Percentiles rank a stretch among this genome's conserved stretches.
These are phyloP conservation scores for Cryptophagus acutangulus DNA, from an alignment of 2,888 invertebrate species.

Conservation along the genomic window DNA sequence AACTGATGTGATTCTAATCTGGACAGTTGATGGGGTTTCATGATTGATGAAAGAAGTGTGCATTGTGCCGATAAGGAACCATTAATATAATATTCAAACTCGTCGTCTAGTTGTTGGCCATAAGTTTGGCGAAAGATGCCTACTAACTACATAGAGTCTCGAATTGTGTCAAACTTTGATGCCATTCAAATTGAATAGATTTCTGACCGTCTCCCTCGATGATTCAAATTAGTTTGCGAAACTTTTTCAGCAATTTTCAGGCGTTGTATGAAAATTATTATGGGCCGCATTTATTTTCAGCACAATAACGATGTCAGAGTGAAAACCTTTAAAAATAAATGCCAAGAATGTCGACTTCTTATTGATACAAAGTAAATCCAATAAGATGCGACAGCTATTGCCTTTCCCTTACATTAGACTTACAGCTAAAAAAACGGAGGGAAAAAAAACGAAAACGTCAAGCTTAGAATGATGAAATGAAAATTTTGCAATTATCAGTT, in stretches of 20 bases:
- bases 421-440: slow-evolving; percentile 13
- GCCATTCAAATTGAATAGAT: slow-evolving; percentile 29
- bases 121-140: slow-evolving; percentile 8
- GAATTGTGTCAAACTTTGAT: slow-evolving; percentile 28
- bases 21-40: slow-evolving; percentile 30
- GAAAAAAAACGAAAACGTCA: slow-evolving; percentile 18
- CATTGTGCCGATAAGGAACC: slow-evolving; percentile 33
- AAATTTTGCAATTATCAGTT: slow-evolving; percentile 28
- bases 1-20: slow-evolving; percentile 22
- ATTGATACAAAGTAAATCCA: slow-evolving; percentile 38
- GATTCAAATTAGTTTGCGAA: slow-evolving; percentile 24
- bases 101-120: slow-evolving; percentile 6
- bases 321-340: slow-evolving; percentile 30
- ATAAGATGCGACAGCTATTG: slow-evolving; percentile 38
- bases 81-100: slow-evolving; percentile 34
- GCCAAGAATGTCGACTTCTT: slow-evolving; percentile 30
- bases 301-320: slow-evolving; percentile 30
- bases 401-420: slow-evolving; percentile 21
- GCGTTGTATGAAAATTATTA: slow-evolving; percentile 13
- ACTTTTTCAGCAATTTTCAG: no score
- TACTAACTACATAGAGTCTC: slow-evolving; percentile 14
- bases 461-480: slow-evolving; percentile 23
- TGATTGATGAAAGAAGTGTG: slow-evolving; percentile 44
- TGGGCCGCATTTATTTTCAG: slow-evolving; percentile 27
- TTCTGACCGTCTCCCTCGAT: slow-evolving; percentile 25